Conservation (phyloP, 1,140 invertebrate species). For the Chelonus insularis region DNA sequence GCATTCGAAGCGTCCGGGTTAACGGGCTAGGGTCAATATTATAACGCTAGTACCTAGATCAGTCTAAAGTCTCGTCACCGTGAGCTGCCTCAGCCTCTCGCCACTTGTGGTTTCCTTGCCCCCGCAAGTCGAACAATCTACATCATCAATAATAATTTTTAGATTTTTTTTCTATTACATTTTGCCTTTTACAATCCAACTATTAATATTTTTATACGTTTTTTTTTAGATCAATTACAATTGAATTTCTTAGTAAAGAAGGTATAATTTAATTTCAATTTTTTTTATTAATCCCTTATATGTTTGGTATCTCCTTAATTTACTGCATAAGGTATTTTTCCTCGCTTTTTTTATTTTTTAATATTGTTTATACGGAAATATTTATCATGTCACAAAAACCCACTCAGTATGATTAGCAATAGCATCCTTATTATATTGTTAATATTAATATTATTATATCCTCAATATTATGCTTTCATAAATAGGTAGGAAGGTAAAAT, state of each 20-base stretch:
- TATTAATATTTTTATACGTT: slow-evolving; percentile 29
- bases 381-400: slow-evolving; percentile 60
- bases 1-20: slow-evolving; percentile 14
- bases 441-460: slow-evolving; percentile 61
- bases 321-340: slow-evolving; percentile 19
- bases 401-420: slow-evolving; percentile 62
- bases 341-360: slow-evolving; percentile 28
- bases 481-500: slow-evolving; percentile 52
- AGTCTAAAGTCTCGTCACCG: slow-evolving; percentile 63
- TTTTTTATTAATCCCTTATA: slow-evolving; percentile 31
- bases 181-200: slow-evolving; percentile 27
- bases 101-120: slow-evolving; percentile 52
- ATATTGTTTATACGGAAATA: slow-evolving; percentile 52
- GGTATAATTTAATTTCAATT: slow-evolving; percentile 17
- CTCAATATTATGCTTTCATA: slow-evolving; percentile 62
- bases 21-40: slow-evolving; percentile 37
- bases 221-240: slow-evolving; percentile 32
- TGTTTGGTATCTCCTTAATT: slow-evolving; percentile 26
- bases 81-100: slow-evolving; percentile 56
- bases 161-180: slow-evolving; percentile 32
- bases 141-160: slow-evolving; percentile 24
- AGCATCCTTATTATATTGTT: slow-evolving; percentile 61
- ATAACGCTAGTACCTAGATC: slow-evolving; percentile 61
- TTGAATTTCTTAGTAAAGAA: slow-evolving; percentile 26
- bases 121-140: slow-evolving; percentile 50